Evolutionary conservation across 1,140 invertebrate genomes (phyloP).

Genomic region (Euura saliciscinereae): DNA sequence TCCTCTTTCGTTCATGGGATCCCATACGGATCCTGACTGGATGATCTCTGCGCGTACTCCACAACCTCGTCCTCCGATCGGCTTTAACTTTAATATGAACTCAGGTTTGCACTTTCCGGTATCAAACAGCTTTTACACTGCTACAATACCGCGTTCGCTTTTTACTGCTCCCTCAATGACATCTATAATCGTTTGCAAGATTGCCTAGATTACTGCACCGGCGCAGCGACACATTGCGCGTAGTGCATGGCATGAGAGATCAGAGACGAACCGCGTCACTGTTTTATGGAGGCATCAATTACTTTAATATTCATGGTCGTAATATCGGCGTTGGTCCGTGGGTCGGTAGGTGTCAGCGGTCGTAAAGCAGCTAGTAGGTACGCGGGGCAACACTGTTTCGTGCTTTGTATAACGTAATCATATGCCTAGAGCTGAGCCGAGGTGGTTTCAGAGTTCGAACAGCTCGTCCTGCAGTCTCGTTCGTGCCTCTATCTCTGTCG

Average conservation of each 20-base stretch:
- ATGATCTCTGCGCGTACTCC: conserved; percentile 9
- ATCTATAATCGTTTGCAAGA: too few species aligned
- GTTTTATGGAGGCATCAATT: conserved; percentile 54
- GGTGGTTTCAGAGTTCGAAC: too few species aligned
- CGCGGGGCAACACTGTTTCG: conserved; percentile 19
- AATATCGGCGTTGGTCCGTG: conserved; percentile 30
- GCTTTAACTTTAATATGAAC: too few species aligned
- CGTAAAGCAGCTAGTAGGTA: conserved; percentile 36
- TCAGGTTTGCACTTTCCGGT: too few species aligned
- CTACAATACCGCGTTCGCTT: too few species aligned
- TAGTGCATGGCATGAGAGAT: conserved; percentile 8
- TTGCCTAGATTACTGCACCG: too few species aligned
- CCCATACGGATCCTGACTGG: conserved; percentile 13
- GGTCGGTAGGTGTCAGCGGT: conserved; percentile 43
- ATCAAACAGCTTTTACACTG: too few species aligned
- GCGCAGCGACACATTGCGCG: too few species aligned
- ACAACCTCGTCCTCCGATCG: too few species aligned
- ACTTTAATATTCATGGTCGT: conserved; percentile 51
- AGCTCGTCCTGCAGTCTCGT: too few species aligned
- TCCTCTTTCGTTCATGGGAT: conserved; percentile 41
- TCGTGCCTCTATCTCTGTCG: not conserved
- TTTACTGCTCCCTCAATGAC: too few species aligned
- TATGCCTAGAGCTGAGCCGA: conserved; percentile 5
- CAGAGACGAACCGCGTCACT: conserved; percentile 34
- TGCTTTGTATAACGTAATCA: conserved; percentile 37